These are phyloP conservation scores for Nebria brevicollis DNA, from an alignment of 2,888 invertebrate genomes.

Conservation along the genomic window DNA sequence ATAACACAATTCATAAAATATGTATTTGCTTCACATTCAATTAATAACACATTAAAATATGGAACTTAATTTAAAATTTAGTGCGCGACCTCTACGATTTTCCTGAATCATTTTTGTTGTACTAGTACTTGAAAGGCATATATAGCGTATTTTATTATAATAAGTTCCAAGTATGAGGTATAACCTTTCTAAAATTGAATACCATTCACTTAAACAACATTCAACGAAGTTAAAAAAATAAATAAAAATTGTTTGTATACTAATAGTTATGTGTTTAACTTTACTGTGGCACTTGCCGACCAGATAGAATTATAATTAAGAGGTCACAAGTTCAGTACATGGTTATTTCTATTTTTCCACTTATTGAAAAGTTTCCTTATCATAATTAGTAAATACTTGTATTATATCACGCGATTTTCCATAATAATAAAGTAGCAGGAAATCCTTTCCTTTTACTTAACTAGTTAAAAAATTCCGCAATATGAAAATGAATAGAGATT, in stretches of 20 bases:
- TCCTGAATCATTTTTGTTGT: background rate
- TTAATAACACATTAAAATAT: background rate
- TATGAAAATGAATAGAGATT: no score
- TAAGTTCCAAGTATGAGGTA: background rate
- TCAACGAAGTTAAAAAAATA: background rate
- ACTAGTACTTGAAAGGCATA: background rate
- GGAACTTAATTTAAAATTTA: background rate
- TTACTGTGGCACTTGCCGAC: no score
- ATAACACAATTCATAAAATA: background rate
- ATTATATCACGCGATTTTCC: no score
- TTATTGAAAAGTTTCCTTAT: no score
- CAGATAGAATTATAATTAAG: background rate
- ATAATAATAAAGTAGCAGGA: no score
- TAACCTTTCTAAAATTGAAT: background rate
- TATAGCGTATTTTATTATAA: background rate
- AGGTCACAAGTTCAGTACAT: background rate
- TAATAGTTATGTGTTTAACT: background rate
- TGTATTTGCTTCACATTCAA: background rate
- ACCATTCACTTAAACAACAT: background rate
- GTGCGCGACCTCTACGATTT: background rate
- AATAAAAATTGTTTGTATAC: background rate
- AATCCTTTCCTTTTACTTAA: no score
- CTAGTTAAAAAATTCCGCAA: no score
- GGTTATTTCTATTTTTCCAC: no score
- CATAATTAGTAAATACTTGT: no score